Conservation (phyloP, 2,888 invertebrate genomes). For the Globia sparganii region DNA sequence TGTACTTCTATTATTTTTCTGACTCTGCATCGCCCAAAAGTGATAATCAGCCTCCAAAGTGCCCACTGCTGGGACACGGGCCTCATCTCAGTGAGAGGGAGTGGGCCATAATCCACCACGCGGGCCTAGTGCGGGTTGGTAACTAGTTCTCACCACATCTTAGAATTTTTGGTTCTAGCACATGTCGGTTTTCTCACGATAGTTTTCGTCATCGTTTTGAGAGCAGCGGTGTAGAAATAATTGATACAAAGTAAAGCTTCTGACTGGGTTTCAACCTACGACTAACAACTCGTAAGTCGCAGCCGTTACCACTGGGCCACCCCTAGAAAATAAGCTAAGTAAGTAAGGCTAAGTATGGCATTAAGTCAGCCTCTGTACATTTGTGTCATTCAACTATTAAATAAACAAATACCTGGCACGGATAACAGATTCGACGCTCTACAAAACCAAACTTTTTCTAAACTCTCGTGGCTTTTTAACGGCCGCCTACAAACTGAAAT, state of each 20-base stretch:
- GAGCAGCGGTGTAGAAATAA: not conserved
- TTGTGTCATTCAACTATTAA: not conserved
- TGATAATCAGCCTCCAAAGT: not conserved
- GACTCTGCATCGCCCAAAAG: not conserved
- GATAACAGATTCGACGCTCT: not conserved
- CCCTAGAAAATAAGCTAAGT: not conserved
- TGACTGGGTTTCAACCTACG: not conserved
- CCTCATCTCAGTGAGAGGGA: too few species aligned
- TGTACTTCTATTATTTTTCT: not conserved
- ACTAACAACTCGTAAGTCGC: too few species aligned
- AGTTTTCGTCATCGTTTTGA: not conserved
- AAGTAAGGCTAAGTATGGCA: not conserved
- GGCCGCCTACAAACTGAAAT: not conserved
- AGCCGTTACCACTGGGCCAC: not conserved
- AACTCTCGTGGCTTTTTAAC: not conserved
- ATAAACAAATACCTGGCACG: not conserved
- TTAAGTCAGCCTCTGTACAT: not conserved
- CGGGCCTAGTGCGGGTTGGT: not conserved
- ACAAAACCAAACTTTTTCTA: not conserved
- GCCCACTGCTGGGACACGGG: not conserved
- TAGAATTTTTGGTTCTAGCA: not conserved
- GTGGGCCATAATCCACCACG: not conserved
- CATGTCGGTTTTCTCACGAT: not conserved
- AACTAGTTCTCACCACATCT: too few species aligned
- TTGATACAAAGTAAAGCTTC: not conserved